Evolutionary conservation across 2,888 invertebrate species (phyloP).

Genomic region (Watsonalla binaria): DNA sequence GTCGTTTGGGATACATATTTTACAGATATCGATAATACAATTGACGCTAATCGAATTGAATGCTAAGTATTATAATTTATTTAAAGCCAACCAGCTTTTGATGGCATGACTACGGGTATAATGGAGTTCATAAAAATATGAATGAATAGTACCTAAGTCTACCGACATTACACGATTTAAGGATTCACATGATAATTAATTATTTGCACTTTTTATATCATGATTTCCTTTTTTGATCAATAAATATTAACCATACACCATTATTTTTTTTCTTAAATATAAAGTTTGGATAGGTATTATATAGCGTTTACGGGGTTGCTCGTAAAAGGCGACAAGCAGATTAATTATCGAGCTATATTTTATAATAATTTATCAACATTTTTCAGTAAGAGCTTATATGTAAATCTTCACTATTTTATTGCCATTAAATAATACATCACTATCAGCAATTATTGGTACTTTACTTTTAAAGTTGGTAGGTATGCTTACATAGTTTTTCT

Average conservation of each 20-base stretch:
- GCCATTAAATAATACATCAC: too few relatives aligned
- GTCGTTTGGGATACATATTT: slow-evolving; percentile 24
- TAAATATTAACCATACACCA: too few relatives aligned
- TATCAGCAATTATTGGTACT: too few relatives aligned
- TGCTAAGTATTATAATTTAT: slow-evolving; percentile 21
- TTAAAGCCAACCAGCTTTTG: slow-evolving; percentile 4
- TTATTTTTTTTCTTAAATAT: neutral
- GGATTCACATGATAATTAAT: too few relatives aligned
- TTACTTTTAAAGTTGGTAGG: too few relatives aligned
- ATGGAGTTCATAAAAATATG: too few relatives aligned
- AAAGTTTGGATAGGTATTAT: neutral
- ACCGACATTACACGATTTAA: too few relatives aligned
- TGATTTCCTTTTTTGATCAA: too few relatives aligned
- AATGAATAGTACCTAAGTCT: too few relatives aligned
- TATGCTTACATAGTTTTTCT: too few relatives aligned
- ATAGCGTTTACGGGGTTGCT: neutral
- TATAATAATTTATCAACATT: neutral
- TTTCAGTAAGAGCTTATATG: neutral
- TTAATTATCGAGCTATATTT: neutral
- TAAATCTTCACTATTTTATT: neutral
- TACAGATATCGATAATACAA: slow-evolving; percentile 21
- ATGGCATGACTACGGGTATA: neutral
- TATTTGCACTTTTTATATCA: too few relatives aligned
- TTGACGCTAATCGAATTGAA: slow-evolving; percentile 12
- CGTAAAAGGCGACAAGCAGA: neutral